Percentiles rank a stretch among this genome's conserved stretches.
These are phyloP conservation scores for Cyclophora punctaria DNA, from an alignment of 2,888 invertebrate species.

Conservation along the genomic window DNA sequence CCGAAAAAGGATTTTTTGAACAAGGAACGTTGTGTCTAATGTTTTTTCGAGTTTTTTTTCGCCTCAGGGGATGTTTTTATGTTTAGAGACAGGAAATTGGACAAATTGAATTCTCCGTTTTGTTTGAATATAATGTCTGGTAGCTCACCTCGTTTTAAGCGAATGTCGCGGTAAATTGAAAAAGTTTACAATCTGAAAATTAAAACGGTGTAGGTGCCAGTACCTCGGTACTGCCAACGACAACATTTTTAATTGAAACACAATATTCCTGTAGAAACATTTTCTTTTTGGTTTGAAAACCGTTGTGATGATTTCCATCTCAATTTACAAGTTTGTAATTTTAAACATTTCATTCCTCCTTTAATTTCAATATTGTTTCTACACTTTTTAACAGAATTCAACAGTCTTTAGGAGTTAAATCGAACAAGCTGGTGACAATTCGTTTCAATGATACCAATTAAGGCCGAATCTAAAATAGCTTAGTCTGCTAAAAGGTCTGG, in stretches of 20 bases:
- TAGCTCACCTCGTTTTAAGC: slow-evolving; percentile 11
- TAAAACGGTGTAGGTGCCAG: slow-evolving; percentile 4
- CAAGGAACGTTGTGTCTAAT: too few relatives aligned
- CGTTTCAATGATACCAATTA: too few relatives aligned
- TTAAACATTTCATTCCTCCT: too few relatives aligned
- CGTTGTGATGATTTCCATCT: too few relatives aligned
- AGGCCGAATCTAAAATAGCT: too few relatives aligned
- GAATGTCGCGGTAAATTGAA: slow-evolving; percentile 20
- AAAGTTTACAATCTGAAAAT: slow-evolving; percentile 17
- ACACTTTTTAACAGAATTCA: too few relatives aligned
- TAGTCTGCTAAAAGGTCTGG: slow-evolving; percentile 1
- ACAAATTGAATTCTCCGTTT: slow-evolving; percentile 43
- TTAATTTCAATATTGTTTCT: too few relatives aligned
- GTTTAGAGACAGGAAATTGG: slow-evolving; percentile 36
- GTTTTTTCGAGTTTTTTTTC: slow-evolving; percentile 11
- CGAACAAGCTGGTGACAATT: too few relatives aligned
- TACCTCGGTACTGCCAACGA: slow-evolving; percentile 1
- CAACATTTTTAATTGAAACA: slow-evolving; percentile 12
- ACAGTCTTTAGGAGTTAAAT: too few relatives aligned
- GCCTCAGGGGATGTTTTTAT: slow-evolving; percentile 38
- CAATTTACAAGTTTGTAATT: too few relatives aligned
- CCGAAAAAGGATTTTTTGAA: slow-evolving; percentile 23
- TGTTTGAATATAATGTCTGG: slow-evolving; percentile 33
- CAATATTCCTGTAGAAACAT: slow-evolving; percentile 2
- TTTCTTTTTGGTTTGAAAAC: background rate